These are phyloP conservation scores for Mellivora capensis DNA, from an alignment of 2,113 vertebrate species.

Conservation along the genomic window DNA sequence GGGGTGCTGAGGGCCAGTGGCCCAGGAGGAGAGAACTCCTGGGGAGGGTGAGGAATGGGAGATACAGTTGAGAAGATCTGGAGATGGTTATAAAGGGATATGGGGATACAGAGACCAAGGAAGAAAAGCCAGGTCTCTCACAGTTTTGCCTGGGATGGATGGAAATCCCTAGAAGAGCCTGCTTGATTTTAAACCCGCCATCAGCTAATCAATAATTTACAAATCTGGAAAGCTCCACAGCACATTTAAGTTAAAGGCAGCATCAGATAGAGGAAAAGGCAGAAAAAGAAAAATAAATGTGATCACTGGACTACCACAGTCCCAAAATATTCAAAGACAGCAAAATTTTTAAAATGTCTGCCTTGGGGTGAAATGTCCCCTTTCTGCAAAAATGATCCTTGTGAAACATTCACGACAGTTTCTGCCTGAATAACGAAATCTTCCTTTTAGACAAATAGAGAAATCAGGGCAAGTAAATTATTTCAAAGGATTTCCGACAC, in stretches of 20 bases:
- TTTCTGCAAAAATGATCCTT: background rate
- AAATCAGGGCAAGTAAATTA: slow-evolving; percentile 20
- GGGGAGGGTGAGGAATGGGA: background rate
- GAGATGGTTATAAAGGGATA: background rate
- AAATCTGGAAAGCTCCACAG: slow-evolving; percentile 26
- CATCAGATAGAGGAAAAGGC: background rate
- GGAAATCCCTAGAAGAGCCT: slow-evolving; percentile 12
- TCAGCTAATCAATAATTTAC: slow-evolving; percentile 52
- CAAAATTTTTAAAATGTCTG: background rate
- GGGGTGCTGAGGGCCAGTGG: accelerated
- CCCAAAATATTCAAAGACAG: slow-evolving; percentile 2
- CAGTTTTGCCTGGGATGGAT: background rate
- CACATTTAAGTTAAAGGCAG: background rate
- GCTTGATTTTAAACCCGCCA: slow-evolving; percentile 13
- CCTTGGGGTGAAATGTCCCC: background rate
- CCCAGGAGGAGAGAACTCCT: background rate
- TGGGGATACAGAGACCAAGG: background rate
- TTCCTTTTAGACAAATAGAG: background rate
- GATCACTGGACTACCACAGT: background rate
- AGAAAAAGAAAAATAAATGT: background rate
- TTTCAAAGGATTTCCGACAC: background rate
- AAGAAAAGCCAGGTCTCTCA: background rate
- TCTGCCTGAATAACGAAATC: slow-evolving; percentile 8
- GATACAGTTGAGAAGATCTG: background rate
- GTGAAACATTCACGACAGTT: background rate